Conservation (phyloP, 1,140 invertebrate species). For the Teleogryllus occipitalis region DNA sequence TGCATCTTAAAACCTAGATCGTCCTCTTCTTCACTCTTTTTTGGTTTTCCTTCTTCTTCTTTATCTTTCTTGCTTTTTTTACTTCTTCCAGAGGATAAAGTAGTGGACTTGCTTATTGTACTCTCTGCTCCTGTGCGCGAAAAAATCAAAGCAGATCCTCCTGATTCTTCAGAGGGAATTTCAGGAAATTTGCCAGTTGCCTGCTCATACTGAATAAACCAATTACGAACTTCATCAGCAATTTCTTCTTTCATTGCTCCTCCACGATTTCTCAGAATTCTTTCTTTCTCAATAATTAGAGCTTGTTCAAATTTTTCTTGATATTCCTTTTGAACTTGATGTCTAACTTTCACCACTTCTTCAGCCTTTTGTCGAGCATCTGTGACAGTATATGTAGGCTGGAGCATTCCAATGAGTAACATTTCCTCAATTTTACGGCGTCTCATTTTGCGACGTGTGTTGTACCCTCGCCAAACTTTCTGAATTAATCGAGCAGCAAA, state of each 20-base stretch:
- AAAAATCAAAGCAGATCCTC: conserved; percentile 75
- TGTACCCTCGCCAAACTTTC: conserved; percentile 72
- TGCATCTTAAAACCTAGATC: conserved; percentile 44
- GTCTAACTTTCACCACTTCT: conserved; percentile 44
- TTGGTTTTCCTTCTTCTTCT: conserved; percentile 50
- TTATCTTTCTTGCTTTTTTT: conserved; percentile 39
- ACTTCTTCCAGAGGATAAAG: conserved; percentile 60
- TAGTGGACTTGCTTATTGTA: conserved; percentile 66
- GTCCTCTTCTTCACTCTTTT: conserved; percentile 48
- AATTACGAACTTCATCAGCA: conserved; percentile 72
- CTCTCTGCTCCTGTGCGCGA: conserved; percentile 53
- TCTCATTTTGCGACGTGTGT: conserved; percentile 57
- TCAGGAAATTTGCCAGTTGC: conserved; percentile 80
- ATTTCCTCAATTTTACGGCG: conserved; percentile 71
- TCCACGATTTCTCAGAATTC: conserved; percentile 52
- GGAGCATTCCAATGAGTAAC: conserved; percentile 64
- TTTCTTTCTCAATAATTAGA: conserved; percentile 45
- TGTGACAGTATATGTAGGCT: conserved; percentile 33
- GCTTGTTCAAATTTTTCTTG: conserved; percentile 52
- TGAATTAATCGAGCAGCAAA: conserved; percentile 68
- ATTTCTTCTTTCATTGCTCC: conserved; percentile 70
- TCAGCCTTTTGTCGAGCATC: conserved; percentile 33
- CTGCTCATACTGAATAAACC: conserved; percentile 63
- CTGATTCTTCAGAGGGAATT: conserved; percentile 80
- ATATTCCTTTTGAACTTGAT: conserved; percentile 50